Evolutionary conservation across 2,113 vertebrate genomes (phyloP).

Genomic region (Aviceda subcristata): DNA sequence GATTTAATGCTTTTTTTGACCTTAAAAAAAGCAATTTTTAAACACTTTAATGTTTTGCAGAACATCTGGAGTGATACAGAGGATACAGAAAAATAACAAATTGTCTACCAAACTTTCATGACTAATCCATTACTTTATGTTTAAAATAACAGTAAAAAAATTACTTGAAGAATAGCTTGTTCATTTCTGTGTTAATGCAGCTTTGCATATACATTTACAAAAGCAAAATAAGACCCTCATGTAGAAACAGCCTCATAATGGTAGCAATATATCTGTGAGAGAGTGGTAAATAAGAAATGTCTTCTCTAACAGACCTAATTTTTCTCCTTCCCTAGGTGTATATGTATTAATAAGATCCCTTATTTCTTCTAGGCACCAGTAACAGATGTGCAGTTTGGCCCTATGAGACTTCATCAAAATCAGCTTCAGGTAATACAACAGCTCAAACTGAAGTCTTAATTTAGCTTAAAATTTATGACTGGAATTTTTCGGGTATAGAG

Average conservation of each 20-base stretch:
- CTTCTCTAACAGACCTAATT: background rate
- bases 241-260: background rate
- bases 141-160: background rate
- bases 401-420: constrained; percentile 96
- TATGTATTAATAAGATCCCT: constrained; percentile 5
- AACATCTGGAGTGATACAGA: background rate
- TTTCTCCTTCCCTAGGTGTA: background rate
- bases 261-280: background rate
- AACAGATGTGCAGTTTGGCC: constrained; percentile 94
- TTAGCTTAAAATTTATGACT: background rate
- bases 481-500: background rate
- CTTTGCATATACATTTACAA: background rate
- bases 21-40: background rate
- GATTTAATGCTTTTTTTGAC: background rate
- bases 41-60: background rate
- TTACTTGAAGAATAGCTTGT: background rate
- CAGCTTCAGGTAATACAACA: constrained; percentile 89
- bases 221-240: background rate
- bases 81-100: background rate
- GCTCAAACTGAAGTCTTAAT: background rate
- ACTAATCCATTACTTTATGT: background rate
- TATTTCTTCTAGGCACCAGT: constrained; percentile 79
- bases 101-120: background rate
- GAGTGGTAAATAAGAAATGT: background rate
- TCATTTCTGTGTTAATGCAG: background rate